Evolutionary conservation across 2,888 invertebrate genomes (phyloP), one percentile per base, ranked within the genome.

Genomic region (Lacanobia oleracea): DNA sequence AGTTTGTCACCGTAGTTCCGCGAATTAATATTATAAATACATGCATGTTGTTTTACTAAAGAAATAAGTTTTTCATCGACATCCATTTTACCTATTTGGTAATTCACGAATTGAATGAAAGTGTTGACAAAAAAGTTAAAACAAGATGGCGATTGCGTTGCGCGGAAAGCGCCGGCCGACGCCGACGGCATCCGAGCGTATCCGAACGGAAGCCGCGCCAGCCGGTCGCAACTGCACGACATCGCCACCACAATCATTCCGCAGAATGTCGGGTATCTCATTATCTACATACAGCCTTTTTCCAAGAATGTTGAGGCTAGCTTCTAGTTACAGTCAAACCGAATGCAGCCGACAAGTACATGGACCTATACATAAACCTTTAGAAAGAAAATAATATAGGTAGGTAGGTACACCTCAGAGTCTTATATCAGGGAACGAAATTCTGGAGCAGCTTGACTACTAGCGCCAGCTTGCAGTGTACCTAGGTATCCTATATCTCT

Each of bases 61-160:
- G 75, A 71, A 75, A 71, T 71, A 51, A 75, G 50, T 3, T 75
- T 71, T 75, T 51, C 71, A 43, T 71, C 75, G 18, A 75, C 33
- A 33, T 71, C 75, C 75, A 71, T 75, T 75, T 14, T 43, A 18
- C 33, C 33, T 33, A 33, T 33, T 48, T 2, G 5, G 21, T 5
- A 48, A 48, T 37, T 43, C 9, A 23, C 61, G 40, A 74, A 10
- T 10, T 48, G 74, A 27, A 65, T 16, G 16, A 43, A 27, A 56
- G 56, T 18, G 18, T 48, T 50, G n/a, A 50, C 50, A 50, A n/a
- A 33, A 37, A 54, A 56, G 33, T 33, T 8, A 16, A 71, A 71
- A 53, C 75, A 72, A 72, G 67, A 75, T 75, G 71, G 71, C 71
- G 43, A 12, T 23, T 21, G 4, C 61, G 5, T 3, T 12, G 23